Evolutionary conservation across 2,113 vertebrate genomes (phyloP).

Genomic region (Geococcyx californianus): DNA sequence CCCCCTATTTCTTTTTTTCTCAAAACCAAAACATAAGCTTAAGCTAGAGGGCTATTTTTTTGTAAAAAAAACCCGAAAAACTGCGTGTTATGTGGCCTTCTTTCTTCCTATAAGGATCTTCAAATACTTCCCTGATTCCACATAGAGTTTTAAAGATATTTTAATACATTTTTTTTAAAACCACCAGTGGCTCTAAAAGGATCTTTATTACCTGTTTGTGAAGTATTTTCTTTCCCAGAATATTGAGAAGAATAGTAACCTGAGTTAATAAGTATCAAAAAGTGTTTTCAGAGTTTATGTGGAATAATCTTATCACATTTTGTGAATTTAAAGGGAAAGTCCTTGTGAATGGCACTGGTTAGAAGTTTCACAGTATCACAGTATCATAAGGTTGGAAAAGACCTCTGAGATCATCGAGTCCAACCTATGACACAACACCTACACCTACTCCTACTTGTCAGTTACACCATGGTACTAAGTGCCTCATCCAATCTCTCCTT

Average conservation of each 20-base stretch:
- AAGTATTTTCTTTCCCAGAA: not conserved
- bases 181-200: not conserved
- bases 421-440: too few species aligned
- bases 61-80: not conserved
- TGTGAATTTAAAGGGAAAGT: not conserved
- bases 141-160: not conserved
- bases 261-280: not conserved
- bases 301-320: not conserved
- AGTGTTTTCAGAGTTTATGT: not conserved
- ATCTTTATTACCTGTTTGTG: not conserved
- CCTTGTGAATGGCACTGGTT: not conserved
- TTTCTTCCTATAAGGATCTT: not conserved
- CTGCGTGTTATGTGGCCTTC: not conserved
- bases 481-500: too few species aligned
- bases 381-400: too few species aligned
- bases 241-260: not conserved
- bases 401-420: too few species aligned
- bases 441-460: too few species aligned
- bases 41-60: rapidly evolving
- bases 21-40: not conserved
- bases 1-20: not conserved
- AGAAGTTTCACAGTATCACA: not conserved
- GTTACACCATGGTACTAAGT: too few species aligned
- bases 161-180: not conserved
- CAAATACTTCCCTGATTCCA: not conserved